Base-by-base conservation (phyloP, 2,113 vertebrate species). In the Paradoxurus hermaphroditus region DNA sequence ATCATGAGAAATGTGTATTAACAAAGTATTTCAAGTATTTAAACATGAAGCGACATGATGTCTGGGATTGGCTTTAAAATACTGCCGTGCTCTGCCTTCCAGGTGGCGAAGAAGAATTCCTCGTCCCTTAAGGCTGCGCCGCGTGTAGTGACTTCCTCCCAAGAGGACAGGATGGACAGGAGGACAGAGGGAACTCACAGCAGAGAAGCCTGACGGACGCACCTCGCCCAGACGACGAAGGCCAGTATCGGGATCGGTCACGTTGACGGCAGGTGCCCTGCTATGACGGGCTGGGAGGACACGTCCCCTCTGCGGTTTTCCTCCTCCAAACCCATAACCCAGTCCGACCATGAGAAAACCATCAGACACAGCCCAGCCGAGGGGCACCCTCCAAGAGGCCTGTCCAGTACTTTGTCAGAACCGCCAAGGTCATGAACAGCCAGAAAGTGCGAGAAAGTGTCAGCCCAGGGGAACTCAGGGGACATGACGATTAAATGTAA, bases 241-340 rank as follows among this genome's bases (percentile, higher is more conserved):
- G 90, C 27, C 51, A 46, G 3, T 2, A 4, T 3, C 12, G 16
- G 5, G n/a, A 4, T 12, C 4, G 4, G 46, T 2, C 11, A 15
- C 21, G 77, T 7, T 21, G 44, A 13, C 0, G 12, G 41, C 36
- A n/a, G 3, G 0, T 9, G 18, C 14, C 49, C 10, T 7, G 49
- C 8, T 13, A 1, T 5, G 78, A 46, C 44, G 39, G 51, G 29
- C 56, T 5, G 39, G 67, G 41, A 72, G 39, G 31, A 41, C 41
- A 13, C 78, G 4, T 29, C 78, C 14, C 51, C 29, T 7, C 86
- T 1, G 5, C 5, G 51, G 23, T 39, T 53, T 14, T 18, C 79
- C 56, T 23, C 56, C 56, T 8, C 67, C 67, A 41, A 56, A 87
- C 49, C 67, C 67, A 56, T 5, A 21, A 5, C 49, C 49, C 85